phyloP scores from a whole-genome alignment of 1,140 invertebrate genomes.

The Panonychus citri region DNA sequence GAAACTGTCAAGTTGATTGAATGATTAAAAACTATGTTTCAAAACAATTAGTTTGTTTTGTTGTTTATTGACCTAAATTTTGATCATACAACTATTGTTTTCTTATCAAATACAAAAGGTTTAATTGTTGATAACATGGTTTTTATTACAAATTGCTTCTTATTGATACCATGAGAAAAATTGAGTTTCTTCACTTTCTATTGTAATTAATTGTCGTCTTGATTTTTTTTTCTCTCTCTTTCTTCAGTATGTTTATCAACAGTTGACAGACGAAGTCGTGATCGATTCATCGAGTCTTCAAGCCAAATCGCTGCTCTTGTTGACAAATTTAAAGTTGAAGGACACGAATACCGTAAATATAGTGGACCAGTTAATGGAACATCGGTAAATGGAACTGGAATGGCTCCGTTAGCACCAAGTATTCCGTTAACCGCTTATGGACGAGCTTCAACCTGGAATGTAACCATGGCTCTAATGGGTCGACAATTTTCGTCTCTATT shows the following conservation, averaged over 20 bases:
- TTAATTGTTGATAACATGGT: neutral
- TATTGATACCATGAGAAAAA: too few relatives aligned
- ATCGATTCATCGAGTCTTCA: conserved; percentile 71
- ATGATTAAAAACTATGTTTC: too few relatives aligned
- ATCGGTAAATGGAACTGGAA: neutral
- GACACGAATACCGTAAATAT: conserved; percentile 35
- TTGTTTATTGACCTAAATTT: too few relatives aligned
- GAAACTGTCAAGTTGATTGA: too few relatives aligned
- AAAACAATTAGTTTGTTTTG: too few relatives aligned
- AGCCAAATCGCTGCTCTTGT: conserved; percentile 72
- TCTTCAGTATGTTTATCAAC: conserved; percentile 59
- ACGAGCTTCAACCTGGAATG: conserved; percentile 40
- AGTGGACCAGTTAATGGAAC: neutral
- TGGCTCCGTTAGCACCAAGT: neutral
- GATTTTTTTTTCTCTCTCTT: neutral
- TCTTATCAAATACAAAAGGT: neutral
- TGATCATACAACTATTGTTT: too few relatives aligned
- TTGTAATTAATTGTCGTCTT: neutral
- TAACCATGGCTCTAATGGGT: conserved; percentile 42
- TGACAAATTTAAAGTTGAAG: conserved; percentile 68
- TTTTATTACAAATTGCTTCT: neutral
- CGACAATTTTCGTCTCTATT: conserved; percentile 15
- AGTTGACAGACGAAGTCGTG: conserved; percentile 60
- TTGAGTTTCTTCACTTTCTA: too few relatives aligned
- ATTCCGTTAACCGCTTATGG: conserved; percentile 32